Conservation (phyloP, 2,113 vertebrate genomes). For the Haemorhous mexicanus region DNA sequence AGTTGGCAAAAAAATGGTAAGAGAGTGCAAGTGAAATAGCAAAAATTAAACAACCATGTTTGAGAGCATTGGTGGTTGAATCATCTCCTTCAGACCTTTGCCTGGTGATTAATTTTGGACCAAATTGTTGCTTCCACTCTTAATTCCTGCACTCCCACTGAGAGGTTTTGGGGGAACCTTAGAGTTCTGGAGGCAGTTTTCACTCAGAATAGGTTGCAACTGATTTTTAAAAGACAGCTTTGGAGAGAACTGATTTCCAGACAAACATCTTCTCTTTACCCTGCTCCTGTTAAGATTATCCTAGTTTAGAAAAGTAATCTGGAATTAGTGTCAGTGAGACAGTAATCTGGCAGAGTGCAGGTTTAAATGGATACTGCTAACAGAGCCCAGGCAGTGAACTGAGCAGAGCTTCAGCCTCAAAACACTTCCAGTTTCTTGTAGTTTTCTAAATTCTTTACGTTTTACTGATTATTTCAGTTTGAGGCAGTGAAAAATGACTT, state of each 20-base stretch:
- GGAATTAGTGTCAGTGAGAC: background rate
- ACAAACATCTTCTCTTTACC: background rate
- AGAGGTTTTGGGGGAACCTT: background rate
- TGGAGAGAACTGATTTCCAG: background rate
- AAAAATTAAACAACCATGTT: background rate
- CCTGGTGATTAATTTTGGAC: background rate
- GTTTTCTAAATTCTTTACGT: background rate
- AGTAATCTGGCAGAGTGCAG: background rate
- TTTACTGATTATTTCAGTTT: background rate
- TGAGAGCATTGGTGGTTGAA: background rate
- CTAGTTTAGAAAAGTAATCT: background rate
- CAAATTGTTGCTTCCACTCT: background rate
- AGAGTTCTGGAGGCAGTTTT: background rate
- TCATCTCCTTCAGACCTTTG: background rate
- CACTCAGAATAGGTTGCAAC: background rate
- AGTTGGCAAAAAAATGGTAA: background rate
- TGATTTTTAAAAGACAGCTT: background rate
- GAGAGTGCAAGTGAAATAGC: background rate
- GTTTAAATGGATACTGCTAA: background rate
- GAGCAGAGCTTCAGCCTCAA: background rate
- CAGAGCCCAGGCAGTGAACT: background rate
- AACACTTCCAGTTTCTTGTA: background rate
- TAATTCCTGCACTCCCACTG: background rate
- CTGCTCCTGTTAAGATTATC: background rate
- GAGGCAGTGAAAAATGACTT: background rate